phyloP scores from a whole-genome alignment of 2,113 vertebrate genomes.

The Capreolus pygargus region DNA sequence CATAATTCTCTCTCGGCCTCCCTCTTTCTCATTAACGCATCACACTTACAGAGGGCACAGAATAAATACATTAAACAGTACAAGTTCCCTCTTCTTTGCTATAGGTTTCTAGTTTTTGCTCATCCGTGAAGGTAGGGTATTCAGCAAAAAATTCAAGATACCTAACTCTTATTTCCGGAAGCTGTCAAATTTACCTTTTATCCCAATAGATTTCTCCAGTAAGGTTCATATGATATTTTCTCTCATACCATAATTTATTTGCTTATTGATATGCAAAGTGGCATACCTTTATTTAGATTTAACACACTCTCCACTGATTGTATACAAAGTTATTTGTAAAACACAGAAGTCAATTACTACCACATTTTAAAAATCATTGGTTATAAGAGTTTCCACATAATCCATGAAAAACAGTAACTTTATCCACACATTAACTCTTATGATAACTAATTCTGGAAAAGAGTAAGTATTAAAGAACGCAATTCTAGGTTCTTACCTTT shows the following conservation, averaged over 20 bases:
- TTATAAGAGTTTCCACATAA: not conserved
- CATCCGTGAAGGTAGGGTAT: not conserved
- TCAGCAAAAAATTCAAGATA: not conserved
- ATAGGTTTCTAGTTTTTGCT: not conserved
- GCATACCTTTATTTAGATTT: not conserved
- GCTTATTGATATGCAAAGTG: not conserved
- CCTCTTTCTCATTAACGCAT: not conserved
- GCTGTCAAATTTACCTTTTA: not conserved
- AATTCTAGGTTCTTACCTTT: constrained; percentile 87
- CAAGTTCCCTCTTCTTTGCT: not conserved
- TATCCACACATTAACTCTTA: not conserved
- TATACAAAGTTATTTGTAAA: not conserved
- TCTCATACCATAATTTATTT: not conserved
- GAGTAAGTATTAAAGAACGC: constrained; percentile 8
- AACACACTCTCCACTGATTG: not conserved
- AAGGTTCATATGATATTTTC: not conserved
- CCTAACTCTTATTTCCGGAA: not conserved
- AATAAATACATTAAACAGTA: not conserved
- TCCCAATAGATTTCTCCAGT: not conserved
- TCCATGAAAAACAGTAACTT: constrained; percentile 24
- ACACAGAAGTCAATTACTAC: constrained; percentile 4
- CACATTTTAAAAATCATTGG: not conserved
- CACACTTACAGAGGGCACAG: not conserved
- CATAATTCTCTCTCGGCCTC: not conserved
- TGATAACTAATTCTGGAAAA: not conserved